Percentiles rank a stretch among this genome's conserved stretches.
phyloP scores from a whole-genome alignment of 2,888 invertebrate species.

The Endotricha flammealis region DNA sequence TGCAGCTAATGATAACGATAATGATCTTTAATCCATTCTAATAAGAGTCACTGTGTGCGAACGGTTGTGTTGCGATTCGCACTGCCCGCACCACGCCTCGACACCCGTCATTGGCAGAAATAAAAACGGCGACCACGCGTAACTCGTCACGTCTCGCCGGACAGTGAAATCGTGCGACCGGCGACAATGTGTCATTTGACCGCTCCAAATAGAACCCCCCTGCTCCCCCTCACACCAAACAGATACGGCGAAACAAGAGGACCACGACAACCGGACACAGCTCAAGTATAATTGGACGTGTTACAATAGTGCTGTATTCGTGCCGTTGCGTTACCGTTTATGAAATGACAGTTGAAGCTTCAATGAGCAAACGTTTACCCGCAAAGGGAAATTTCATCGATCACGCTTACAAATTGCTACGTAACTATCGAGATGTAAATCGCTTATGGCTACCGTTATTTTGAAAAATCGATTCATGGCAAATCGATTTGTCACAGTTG shows the following conservation, averaged over 20 bases:
- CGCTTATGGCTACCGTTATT: conserved; percentile 70
- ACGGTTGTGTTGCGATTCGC: conserved; percentile 41
- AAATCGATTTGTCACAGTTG: conserved; percentile 71
- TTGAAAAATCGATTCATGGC: conserved; percentile 70
- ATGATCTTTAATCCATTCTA: conserved; percentile 34
- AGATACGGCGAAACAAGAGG: conserved; percentile 19
- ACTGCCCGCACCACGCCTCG: conserved; percentile 72
- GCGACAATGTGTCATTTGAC: conserved; percentile 70
- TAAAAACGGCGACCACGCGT: conserved; percentile 77
- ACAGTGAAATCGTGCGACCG: conserved; percentile 73
- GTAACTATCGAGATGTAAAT: conserved; percentile 73
- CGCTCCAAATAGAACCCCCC: conserved; percentile 37
- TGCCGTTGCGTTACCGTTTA: conserved; percentile 60
- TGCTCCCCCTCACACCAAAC: conserved; percentile 26
- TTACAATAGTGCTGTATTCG: conserved; percentile 47
- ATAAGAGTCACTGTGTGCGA: conserved; percentile 38
- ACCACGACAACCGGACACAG: conserved; percentile 28
- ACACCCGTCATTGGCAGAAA: conserved; percentile 78
- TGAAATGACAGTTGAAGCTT: conserved; percentile 73
- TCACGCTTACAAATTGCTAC: conserved; percentile 72
- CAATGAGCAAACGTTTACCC: conserved; percentile 69
- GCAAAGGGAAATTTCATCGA: conserved; percentile 72
- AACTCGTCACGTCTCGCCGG: conserved; percentile 74
- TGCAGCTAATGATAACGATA: conserved; percentile 27
- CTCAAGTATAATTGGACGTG: conserved; percentile 43